A percentile compares a stretch with the other conserved stretches of the same genome.
Conservation (phyloP, 2,113 vertebrate species). For the Oryzias celebensis region DNA sequence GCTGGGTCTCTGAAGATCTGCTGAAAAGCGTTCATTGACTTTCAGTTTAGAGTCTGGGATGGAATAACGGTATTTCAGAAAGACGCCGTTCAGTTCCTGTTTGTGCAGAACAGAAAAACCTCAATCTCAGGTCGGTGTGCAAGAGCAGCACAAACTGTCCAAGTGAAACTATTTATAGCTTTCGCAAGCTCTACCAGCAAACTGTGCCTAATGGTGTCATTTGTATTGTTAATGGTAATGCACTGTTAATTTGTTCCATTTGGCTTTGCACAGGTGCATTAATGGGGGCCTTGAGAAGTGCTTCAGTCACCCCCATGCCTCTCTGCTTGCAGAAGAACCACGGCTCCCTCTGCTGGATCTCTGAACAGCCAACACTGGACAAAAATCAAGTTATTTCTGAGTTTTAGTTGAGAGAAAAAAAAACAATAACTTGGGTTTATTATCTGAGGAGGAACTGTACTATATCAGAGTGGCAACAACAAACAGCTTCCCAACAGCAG, state of each 20-base stretch:
- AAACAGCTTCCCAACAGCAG: constrained; percentile 15
- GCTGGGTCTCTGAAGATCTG: constrained; percentile 57
- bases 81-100: no score
- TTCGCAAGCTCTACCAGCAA: constrained; percentile 64
- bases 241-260: constrained; percentile 78
- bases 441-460: constrained; percentile 7
- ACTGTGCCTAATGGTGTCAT: constrained; percentile 78
- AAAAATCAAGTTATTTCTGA: constrained; percentile 1
- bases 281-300: constrained; percentile 64
- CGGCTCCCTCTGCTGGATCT: constrained; percentile 70
- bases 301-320: constrained; percentile 31
- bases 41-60: no score
- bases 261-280: constrained; percentile 78
- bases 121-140: constrained; percentile 65
- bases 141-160: constrained; percentile 73
- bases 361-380: constrained; percentile 16
- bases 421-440: constrained; percentile 7
- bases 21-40: constrained; percentile 58
- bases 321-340: constrained; percentile 23
- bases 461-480: constrained; percentile 12
- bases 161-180: constrained; percentile 77
- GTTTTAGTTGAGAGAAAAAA: not conserved
- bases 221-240: constrained; percentile 81
- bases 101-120: no score
- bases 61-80: no score